Evolutionary conservation across 2,888 invertebrate species (phyloP).

Genomic region (Gibbula magus): DNA sequence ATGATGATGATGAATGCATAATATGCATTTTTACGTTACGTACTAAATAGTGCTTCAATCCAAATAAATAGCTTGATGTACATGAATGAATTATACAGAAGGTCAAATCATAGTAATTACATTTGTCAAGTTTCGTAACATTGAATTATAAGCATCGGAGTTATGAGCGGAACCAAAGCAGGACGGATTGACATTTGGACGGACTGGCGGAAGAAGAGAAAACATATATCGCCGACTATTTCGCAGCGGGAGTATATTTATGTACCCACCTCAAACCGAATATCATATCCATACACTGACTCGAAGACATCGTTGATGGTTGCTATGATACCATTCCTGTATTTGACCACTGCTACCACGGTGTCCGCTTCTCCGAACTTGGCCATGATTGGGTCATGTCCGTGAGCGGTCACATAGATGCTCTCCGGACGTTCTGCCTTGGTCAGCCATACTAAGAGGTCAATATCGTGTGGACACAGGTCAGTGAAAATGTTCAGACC

Average conservation of each 20-base stretch:
- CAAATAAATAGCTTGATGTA: too few relatives aligned
- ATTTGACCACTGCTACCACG: conserved; percentile 80
- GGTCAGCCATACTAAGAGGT: conserved; percentile 81
- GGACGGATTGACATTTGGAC: too few relatives aligned
- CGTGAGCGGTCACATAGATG: conserved; percentile 78
- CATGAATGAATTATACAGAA: too few relatives aligned
- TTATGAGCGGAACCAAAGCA: too few relatives aligned
- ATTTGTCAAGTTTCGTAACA: too few relatives aligned
- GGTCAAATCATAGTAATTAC: too few relatives aligned
- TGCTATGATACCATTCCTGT: conserved; percentile 81
- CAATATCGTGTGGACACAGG: conserved; percentile 83
- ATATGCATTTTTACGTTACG: too few relatives aligned
- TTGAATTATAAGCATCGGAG: too few relatives aligned
- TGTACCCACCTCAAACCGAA: conserved; percentile 79
- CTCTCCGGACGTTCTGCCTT: conserved; percentile 79
- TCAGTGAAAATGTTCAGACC: conserved; percentile 81
- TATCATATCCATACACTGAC: conserved; percentile 82
- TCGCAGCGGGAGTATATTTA: background rate
- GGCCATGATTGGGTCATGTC: conserved; percentile 80
- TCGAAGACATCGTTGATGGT: conserved; percentile 81
- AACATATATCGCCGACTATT: background rate
- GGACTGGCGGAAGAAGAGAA: background rate
- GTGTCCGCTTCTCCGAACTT: conserved; percentile 82
- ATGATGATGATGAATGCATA: too few relatives aligned
- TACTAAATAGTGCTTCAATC: too few relatives aligned